phyloP scores from a whole-genome alignment of 2,113 vertebrate species.

The Hucho hucho region DNA sequence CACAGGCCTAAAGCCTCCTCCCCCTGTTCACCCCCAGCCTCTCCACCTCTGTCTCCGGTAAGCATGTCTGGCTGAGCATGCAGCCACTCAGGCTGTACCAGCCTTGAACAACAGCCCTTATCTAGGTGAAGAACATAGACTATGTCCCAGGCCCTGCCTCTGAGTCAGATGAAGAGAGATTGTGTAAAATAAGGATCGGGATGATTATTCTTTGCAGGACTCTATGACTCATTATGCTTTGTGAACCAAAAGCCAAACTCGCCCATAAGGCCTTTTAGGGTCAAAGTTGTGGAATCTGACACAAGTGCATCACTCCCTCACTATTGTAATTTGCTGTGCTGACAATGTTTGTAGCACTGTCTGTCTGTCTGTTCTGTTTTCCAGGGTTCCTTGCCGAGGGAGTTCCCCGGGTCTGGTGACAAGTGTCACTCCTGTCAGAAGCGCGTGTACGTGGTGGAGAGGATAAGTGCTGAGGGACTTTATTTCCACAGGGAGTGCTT shows the following conservation, averaged over 20 bases:
- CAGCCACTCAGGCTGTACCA: neutral
- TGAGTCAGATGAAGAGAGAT: neutral
- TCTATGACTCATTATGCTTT: neutral
- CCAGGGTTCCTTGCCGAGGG: conserved; percentile 78
- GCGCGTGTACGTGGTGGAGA: conserved; percentile 92
- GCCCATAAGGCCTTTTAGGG: neutral
- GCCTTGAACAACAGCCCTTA: neutral
- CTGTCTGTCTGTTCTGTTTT: conserved; percentile 8
- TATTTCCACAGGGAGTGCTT: conserved; percentile 97
- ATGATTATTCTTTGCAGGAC: neutral
- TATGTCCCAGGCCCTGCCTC: neutral
- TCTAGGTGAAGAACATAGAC: neutral
- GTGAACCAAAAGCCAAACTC: neutral
- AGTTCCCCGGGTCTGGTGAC: conserved; percentile 80
- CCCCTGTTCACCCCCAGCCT: conserved; percentile 24
- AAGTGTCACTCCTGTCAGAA: conserved; percentile 88
- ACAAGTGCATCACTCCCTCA: neutral
- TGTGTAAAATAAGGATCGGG: neutral
- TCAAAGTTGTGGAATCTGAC: neutral
- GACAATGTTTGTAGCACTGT: neutral
- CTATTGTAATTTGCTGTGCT: neutral
- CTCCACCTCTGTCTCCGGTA: conserved; percentile 70
- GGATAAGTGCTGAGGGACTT: conserved; percentile 88
- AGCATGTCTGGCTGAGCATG: conserved; percentile 49
- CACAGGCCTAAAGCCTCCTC: conserved; percentile 77